Conservation (phyloP, 2,797 vertebrate species). For the Fistularia commersonii region DNA sequence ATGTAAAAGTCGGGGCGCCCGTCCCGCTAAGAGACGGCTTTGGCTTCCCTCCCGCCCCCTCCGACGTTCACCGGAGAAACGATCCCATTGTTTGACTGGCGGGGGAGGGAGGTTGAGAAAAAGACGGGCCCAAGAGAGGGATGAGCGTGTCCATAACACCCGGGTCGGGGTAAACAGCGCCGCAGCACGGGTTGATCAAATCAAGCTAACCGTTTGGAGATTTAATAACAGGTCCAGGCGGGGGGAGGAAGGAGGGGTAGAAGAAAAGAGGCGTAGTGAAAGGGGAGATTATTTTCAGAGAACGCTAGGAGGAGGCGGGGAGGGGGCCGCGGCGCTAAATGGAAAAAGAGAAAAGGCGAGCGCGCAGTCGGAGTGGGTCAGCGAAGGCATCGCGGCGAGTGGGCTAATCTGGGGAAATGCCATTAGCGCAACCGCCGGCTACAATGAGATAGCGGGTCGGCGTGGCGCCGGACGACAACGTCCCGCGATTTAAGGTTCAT, state of each 20-base stretch:
- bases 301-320: not conserved
- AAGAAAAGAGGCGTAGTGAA: conserved; percentile 12
- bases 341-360: conserved; percentile 5
- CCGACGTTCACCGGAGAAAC: conserved; percentile 45
- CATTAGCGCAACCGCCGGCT: conserved; percentile 55
- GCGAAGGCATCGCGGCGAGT: conserved; percentile 46
- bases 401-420: conserved; percentile 58
- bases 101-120: conserved; percentile 2
- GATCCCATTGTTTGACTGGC: conserved; percentile 28
- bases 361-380: conserved; percentile 23
- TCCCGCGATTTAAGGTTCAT: conserved; percentile 49
- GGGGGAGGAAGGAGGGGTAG: not conserved
- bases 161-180: conserved; percentile 47
- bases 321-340: conserved; percentile 17
- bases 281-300: not conserved
- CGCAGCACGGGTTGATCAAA: conserved; percentile 59
- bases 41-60: not conserved
- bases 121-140: conserved; percentile 3
- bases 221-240: conserved; percentile 45
- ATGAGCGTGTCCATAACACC: conserved; percentile 42
- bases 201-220: conserved; percentile 57
- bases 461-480: conserved; percentile 37
- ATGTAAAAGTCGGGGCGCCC: not conserved
- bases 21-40: conserved; percentile 9
- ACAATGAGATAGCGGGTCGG: conserved; percentile 38